Conservation (phyloP, 2,888 invertebrate genomes). For the Megalurothrips usitatus region DNA sequence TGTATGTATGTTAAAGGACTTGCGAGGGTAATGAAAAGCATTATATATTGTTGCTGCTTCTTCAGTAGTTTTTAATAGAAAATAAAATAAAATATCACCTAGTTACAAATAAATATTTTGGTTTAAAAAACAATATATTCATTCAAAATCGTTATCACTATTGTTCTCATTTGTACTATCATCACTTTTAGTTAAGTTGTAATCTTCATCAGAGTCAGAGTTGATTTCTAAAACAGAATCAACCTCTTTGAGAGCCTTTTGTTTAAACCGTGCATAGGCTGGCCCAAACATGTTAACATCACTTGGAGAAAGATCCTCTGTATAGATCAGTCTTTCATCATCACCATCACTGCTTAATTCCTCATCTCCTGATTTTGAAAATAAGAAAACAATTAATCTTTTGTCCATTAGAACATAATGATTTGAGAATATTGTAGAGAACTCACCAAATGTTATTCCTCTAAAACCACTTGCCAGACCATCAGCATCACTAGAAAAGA, state of each 20-base stretch:
- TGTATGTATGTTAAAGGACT: no score
- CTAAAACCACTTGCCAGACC: not conserved
- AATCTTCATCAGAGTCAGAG: not conserved
- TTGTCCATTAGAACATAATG: not conserved
- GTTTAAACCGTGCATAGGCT: not conserved
- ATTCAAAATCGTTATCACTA: not conserved
- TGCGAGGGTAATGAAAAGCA: no score
- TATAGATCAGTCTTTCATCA: conserved; percentile 4
- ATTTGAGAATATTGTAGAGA: no score
- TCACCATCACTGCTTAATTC: conserved; percentile 4
- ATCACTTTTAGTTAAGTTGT: not conserved
- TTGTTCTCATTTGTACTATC: not conserved
- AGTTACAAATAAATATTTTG: not conserved
- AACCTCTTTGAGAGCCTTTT: not conserved
- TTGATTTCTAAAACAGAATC: not conserved
- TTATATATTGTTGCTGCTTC: no score
- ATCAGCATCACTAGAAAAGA: not conserved
- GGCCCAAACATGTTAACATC: not conserved
- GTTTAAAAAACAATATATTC: no score
- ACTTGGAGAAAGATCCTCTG: not conserved
- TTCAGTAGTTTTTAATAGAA: not conserved
- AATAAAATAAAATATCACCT: not conserved
- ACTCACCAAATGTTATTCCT: not conserved
- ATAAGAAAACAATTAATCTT: not conserved
- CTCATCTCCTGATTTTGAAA: not conserved